These are phyloP conservation scores for Epinephelus awoara DNA, from an alignment of 2,797 vertebrate genomes.

Conservation along the genomic window DNA sequence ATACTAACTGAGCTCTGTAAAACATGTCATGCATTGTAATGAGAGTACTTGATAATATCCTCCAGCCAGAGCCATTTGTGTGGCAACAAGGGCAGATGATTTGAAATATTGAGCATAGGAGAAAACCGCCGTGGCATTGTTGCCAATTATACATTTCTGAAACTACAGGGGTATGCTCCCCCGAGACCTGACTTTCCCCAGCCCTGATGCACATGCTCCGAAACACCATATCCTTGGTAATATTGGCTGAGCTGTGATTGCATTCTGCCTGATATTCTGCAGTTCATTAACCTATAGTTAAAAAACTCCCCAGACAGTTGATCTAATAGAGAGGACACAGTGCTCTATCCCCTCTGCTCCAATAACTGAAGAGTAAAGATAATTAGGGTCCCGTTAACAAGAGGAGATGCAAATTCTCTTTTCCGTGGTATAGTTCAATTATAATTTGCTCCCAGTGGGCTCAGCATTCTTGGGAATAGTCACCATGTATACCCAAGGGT, in stretches of 20 bases:
- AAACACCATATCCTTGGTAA: constrained; percentile 72
- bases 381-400: constrained; percentile 85
- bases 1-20: constrained; percentile 74
- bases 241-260: constrained; percentile 82
- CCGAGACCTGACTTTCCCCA: constrained; percentile 62
- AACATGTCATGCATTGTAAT: constrained; percentile 79
- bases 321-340: constrained; percentile 82
- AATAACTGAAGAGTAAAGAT: constrained; percentile 85
- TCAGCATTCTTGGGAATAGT: constrained; percentile 74
- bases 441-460: constrained; percentile 84
- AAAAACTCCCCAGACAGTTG: constrained; percentile 83
- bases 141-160: constrained; percentile 79
- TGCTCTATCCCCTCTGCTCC: constrained; percentile 75
- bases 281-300: constrained; percentile 88
- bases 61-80: constrained; percentile 60
- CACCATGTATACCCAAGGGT: constrained; percentile 62
- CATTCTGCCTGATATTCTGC: constrained; percentile 77
- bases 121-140: constrained; percentile 65
- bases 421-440: constrained; percentile 78
- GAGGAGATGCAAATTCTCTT: constrained; percentile 79
- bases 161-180: constrained; percentile 66
- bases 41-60: constrained; percentile 70
- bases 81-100: constrained; percentile 64
- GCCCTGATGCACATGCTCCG: constrained; percentile 52
- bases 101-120: constrained; percentile 68